Evolutionary conservation across 2,113 vertebrate genomes (phyloP).

Genomic region (Morone chrysops): DNA sequence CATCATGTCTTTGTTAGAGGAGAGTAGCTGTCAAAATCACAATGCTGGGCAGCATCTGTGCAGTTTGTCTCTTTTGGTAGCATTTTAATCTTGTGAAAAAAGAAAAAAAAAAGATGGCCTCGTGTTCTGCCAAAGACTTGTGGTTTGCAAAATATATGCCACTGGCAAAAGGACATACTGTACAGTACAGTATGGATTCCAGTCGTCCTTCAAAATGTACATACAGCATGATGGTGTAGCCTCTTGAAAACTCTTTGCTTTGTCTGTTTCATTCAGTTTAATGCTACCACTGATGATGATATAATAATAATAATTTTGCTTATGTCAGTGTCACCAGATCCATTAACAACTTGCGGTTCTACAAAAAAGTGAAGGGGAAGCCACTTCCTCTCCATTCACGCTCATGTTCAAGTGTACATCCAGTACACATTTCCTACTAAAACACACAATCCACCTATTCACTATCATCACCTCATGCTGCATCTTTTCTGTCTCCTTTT

Average conservation of each 20-base stretch:
- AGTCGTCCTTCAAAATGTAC: not conserved
- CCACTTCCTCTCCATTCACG: slow-evolving; percentile 11
- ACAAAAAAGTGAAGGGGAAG: not conserved
- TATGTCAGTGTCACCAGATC: not conserved
- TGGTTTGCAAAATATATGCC: slow-evolving; percentile 13
- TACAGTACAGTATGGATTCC: not conserved
- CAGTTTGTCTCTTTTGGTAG: slow-evolving; percentile 15
- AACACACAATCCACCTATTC: slow-evolving; percentile 51
- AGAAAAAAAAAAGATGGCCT: slow-evolving; percentile 26
- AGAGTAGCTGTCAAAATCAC: slow-evolving; percentile 72
- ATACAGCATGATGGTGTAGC: too few relatives aligned
- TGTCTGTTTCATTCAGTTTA: too few relatives aligned
- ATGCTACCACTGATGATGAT: not conserved
- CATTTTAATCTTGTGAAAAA: slow-evolving; percentile 17
- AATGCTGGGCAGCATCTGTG: slow-evolving; percentile 21
- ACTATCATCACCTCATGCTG: slow-evolving; percentile 71
- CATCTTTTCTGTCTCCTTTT: slow-evolving; percentile 65
- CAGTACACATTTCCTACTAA: slow-evolving; percentile 34
- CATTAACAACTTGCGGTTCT: not conserved
- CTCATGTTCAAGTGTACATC: slow-evolving; percentile 16
- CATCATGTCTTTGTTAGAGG: slow-evolving; percentile 67
- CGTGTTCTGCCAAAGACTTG: slow-evolving; percentile 27
- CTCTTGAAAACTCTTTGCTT: too few relatives aligned
- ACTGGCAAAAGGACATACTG: slow-evolving; percentile 16
- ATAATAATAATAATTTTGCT: not conserved